phyloP scores from a whole-genome alignment of 37 sponge, comb jelly and placozoan genomes.

The Aplysina aerophoba region DNA sequence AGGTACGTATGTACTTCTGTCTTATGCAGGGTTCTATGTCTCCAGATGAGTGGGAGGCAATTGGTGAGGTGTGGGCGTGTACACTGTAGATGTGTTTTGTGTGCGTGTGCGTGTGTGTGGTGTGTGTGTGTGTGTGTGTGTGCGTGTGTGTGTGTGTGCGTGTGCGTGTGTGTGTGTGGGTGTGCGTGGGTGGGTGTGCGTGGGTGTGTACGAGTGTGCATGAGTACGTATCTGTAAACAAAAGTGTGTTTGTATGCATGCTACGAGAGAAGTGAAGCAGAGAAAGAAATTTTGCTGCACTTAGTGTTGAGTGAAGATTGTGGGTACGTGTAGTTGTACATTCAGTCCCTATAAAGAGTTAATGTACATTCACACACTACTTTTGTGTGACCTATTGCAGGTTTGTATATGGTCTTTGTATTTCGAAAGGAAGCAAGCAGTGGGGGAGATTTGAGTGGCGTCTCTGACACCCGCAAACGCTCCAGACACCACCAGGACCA shows the following conservation, averaged over 20 bases:
- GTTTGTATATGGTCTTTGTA: slow-evolving; percentile 75
- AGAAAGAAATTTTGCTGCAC: too few relatives aligned
- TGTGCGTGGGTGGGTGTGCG: too few relatives aligned
- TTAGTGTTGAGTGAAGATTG: too few relatives aligned
- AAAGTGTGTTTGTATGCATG: neutral
- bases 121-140: slow-evolving; percentile 13
- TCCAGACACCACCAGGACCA: too few relatives aligned
- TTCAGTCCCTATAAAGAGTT: too few relatives aligned
- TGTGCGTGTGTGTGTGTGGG: too few relatives aligned
- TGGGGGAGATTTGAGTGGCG: neutral
- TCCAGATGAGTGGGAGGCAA: slow-evolving; percentile 79
- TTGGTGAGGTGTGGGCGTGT: slow-evolving; percentile 46
- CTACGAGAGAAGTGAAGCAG: too few relatives aligned
- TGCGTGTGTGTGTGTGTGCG: slow-evolving; percentile 8
- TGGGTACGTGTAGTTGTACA: too few relatives aligned
- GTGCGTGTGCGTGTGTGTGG: neutral
- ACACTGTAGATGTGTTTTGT: neutral
- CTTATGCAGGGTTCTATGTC: slow-evolving; percentile 79
- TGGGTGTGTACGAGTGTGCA: too few relatives aligned
- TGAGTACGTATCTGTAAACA: too few relatives aligned
- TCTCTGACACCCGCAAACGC: too few relatives aligned
- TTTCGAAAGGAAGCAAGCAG: slow-evolving; percentile 41
- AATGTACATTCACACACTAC: neutral
- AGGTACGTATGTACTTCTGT: neutral
- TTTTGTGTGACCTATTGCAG: neutral